Evolutionary conservation across 2,888 invertebrate species (phyloP), one percentile per base, ranked within the genome.

Genomic region (Acronicta psi): DNA sequence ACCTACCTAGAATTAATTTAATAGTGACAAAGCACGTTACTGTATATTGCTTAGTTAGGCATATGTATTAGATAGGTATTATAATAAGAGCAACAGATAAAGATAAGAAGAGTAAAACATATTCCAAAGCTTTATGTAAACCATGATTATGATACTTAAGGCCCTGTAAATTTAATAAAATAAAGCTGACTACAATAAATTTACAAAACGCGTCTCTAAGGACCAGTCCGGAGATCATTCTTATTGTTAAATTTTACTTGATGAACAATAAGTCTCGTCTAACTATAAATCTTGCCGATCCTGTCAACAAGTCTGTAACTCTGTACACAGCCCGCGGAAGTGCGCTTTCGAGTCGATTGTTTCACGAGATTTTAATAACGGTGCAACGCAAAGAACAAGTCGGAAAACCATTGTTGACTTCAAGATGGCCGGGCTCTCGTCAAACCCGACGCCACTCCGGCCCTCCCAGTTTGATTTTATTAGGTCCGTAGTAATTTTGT

Each of bases 321-420:
- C 86, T 89, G 92, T 88, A 91, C 91, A 82, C 66, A 80, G 80
- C 77, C 72, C 77, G 69, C 88, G 92, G 92, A 93, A 94, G 93
- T 92, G 90, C 89, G 92, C 93, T 92, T 90, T 93, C 88, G 88
- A 93, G 82, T 93, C 93, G 92, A 94, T 94, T 93, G 93, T 92
- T 93, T 84, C 93, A 93, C 86, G 91, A 94, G 94, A 93, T 93
- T 93, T 94, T 94, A 94, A 94, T 94, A 93, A 93, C 93, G 89
- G 89, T 92, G 93, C 93, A 92, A 88, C 90, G 90, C 91, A 93
- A 92, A 93, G 93, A 89, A 85, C 85, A 83, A 87, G 88, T 86
- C 89, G 87, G 86, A 84, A 85, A 83, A 84, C 86, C 85, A 92
- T 92, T 93, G 93, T 93, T 88, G 90, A 90, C 91, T 88, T 90